Evolutionary conservation across 2,113 vertebrate species (phyloP).

Genomic region (Chunga burmeisteri): DNA sequence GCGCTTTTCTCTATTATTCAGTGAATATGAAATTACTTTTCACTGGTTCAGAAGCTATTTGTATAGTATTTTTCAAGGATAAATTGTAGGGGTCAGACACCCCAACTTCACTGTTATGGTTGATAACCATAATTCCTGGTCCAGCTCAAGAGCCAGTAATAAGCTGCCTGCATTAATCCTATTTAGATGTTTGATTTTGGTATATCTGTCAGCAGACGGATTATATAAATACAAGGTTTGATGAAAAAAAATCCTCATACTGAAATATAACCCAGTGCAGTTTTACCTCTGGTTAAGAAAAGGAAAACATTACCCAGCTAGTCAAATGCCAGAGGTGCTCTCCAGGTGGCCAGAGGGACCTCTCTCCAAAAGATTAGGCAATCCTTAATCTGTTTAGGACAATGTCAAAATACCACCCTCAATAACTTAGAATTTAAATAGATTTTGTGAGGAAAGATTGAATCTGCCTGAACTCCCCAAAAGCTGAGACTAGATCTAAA

Average conservation of each 20-base stretch:
- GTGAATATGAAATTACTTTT: conserved; percentile 22
- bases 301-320: neutral
- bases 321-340: neutral
- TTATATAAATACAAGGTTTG: conserved; percentile 10
- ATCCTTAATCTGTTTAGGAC: neutral
- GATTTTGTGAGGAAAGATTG: neutral
- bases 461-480: neutral
- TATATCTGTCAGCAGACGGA: neutral
- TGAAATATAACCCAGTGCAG: neutral
- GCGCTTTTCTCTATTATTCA: neutral
- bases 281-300: neutral
- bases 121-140: conserved; percentile 30
- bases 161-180: conserved; percentile 36
- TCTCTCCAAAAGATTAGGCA: neutral
- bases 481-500: neutral
- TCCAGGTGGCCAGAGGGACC: neutral
- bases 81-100: conserved; percentile 6
- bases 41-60: neutral
- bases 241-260: neutral
- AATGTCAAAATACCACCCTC: neutral
- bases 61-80: neutral
- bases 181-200: conserved; percentile 51
- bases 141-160: conserved; percentile 27
- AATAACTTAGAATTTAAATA: neutral
- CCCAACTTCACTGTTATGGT: neutral